phyloP scores from a whole-genome alignment of 1,140 invertebrate genomes.

The Habropoda laboriosa region DNA sequence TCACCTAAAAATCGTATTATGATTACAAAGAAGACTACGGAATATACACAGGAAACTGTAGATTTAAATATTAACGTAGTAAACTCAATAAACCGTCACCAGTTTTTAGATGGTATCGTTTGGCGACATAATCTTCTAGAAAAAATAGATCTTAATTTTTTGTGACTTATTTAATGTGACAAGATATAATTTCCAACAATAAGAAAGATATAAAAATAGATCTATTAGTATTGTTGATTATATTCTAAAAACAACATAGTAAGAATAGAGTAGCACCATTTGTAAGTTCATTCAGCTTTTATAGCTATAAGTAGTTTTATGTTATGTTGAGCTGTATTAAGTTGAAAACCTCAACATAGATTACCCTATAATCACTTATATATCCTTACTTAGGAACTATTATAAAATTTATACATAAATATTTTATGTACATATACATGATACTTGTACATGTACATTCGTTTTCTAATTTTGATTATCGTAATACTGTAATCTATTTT shows the following conservation, averaged over 20 bases:
- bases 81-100: not conserved
- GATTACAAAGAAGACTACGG: not conserved
- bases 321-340: not conserved
- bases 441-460: conserved; percentile 1
- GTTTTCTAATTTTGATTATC: conserved; percentile 38
- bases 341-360: conserved; percentile 26
- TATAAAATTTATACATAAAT: conserved; percentile 51
- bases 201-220: conserved; percentile 47
- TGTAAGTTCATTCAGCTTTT: conserved; percentile 11
- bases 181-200: conserved; percentile 15
- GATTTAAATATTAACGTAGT: not conserved
- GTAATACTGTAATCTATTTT: conserved; percentile 15
- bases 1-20: not conserved
- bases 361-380: conserved; percentile 35
- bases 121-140: not conserved
- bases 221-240: conserved; percentile 18
- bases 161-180: not conserved
- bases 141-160: not conserved
- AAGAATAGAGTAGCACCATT: conserved; percentile 43
- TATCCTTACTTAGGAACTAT: conserved; percentile 32
- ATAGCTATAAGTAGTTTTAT: conserved; percentile 2
- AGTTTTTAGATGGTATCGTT: not conserved
- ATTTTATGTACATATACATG: conserved; percentile 20
- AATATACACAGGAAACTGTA: not conserved
- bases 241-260: conserved; percentile 26